Base-by-base conservation (phyloP, 1,140 invertebrate species). In the Drosophila fuyamai region DNA sequence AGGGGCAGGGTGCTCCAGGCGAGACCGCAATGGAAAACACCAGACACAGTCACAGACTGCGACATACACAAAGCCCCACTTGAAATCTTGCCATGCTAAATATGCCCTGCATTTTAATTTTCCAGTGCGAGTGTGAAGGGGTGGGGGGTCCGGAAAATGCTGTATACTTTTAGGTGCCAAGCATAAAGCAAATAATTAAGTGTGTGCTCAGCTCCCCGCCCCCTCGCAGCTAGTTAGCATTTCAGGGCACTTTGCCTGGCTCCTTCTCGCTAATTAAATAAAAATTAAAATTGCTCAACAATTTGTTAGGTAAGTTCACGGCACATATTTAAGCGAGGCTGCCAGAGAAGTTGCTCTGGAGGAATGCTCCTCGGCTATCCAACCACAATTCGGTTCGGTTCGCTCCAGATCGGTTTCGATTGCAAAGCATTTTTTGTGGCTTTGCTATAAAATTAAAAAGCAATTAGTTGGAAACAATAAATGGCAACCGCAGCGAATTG, bases 181-280 rank as follows among this genome's bases (percentile, higher is more conserved):
- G 83, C 83, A 86, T 86, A 86, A 86, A 86, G 84, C 86, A 83
- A 88, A 88, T 86, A 86, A 86, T 86, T 86, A 86, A 86, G 83
- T 86, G 79, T 65, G 83, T 74, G 70, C 68, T 58, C 67, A n/a
- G 23, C 54, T 29, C 23, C 71, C 29, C 40, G 13, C 48, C 14
- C 9, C n/a, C 61, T 46, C 23, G 50, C 79, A 82, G 76, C 83
- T 88, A 83, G 84, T 88, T 88, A 88, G 81, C 84, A 89, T 88
- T 89, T 86, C 59, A 75, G 65, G 67, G 68, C 74, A 54, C 59
- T 72, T 67, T 58, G 35, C 43, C 55, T 18, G 51, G 35, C 51
- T 53, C 38, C 38, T 50, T 10, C 14, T n/a, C 54, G 61, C 61
- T 73, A 88, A 88, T 89, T 88, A 88, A 88, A 88, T 89, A 80